Evolutionary conservation across 1,140 invertebrate species (phyloP), one percentile per base, ranked within the genome.

Genomic region (Telenomus remus): DNA sequence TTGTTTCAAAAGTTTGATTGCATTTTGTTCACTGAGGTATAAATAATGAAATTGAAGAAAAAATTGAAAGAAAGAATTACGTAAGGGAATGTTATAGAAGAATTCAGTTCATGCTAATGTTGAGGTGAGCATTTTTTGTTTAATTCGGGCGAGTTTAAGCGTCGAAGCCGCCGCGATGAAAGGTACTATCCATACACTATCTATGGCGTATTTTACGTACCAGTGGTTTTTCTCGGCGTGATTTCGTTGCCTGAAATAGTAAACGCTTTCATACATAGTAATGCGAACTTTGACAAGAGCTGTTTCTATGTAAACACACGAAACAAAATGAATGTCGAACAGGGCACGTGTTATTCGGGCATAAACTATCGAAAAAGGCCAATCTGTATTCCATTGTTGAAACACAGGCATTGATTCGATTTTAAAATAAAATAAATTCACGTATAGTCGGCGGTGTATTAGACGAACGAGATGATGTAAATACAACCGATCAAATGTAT

Each of bases 201-300:
- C 71, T 64, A 69, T 64, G 44, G 43, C 57, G 54, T 60, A 75
- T 64, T 75, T 75, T 65, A 64, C 65, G 59, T 69, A 69, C 69
- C 65, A 34, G 50, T 68, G 13, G 63, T 64, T 75, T 53, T 60
- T 53, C 53, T 44, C 64, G 60, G 60, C 54, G 64, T 64, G 72
- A 75, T 75, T 75, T 75, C 69, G 64, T 75, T 69, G 42, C 69
- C 64, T 75, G 65, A 69, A 69, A 64, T 64, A 44, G 64, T 64
- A 69, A 69, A 69, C 53, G 64, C 63, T 68, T 75, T 75, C 71
- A 75, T 75, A 75, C 71, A 75, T 75, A 69, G 60, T 65, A 69
- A 69, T 75, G 51, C 46, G 53, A 65, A 59, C 59, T 64, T 75
- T 75, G 72, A 75, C 72, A 75, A 69, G 64, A 34, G 64, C 47